phyloP scores from a whole-genome alignment of 2,113 vertebrate species.

The Bos javanicus region DNA sequence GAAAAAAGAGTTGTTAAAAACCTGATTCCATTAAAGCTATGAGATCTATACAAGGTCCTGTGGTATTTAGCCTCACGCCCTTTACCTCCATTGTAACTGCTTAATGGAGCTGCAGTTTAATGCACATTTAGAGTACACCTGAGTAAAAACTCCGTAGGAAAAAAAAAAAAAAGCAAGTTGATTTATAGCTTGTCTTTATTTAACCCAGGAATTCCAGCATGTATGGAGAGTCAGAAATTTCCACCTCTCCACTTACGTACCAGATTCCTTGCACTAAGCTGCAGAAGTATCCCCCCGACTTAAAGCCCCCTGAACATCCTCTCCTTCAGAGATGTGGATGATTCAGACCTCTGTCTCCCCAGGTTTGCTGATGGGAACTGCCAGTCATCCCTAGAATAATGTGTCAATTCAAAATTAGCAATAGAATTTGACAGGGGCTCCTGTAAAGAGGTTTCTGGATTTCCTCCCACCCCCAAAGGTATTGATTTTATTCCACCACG shows the following conservation, averaged over 20 bases:
- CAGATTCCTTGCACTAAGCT: constrained; percentile 75
- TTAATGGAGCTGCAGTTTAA: constrained; percentile 91
- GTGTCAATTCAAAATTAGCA: constrained; percentile 58
- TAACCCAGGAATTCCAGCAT: constrained; percentile 83
- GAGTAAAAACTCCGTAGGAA: constrained; percentile 83
- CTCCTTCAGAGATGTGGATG: not conserved
- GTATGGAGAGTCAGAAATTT: constrained; percentile 74
- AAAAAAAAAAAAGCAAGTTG: constrained; percentile 76
- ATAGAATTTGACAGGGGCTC: constrained; percentile 61
- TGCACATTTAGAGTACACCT: constrained; percentile 89
- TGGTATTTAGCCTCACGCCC: constrained; percentile 92
- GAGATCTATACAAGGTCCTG: constrained; percentile 93
- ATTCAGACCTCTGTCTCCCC: constrained; percentile 8
- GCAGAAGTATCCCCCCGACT: constrained; percentile 14
- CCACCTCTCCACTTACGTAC: constrained; percentile 77
- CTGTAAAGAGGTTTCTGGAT: not conserved
- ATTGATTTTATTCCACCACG: constrained; percentile 55
- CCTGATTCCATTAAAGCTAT: constrained; percentile 94
- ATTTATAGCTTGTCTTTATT: constrained; percentile 87
- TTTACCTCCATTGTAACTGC: constrained; percentile 94
- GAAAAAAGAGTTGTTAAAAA: constrained; percentile 97
- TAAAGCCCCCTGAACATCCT: not conserved
- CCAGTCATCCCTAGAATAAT: constrained; percentile 58
- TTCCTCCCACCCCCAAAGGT: not conserved
- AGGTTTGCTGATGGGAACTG: constrained; percentile 54